Evolutionary conservation across 2,797 vertebrate species (phyloP), one percentile per base, ranked within the genome.

Genomic region (Pelochelys cantorii): DNA sequence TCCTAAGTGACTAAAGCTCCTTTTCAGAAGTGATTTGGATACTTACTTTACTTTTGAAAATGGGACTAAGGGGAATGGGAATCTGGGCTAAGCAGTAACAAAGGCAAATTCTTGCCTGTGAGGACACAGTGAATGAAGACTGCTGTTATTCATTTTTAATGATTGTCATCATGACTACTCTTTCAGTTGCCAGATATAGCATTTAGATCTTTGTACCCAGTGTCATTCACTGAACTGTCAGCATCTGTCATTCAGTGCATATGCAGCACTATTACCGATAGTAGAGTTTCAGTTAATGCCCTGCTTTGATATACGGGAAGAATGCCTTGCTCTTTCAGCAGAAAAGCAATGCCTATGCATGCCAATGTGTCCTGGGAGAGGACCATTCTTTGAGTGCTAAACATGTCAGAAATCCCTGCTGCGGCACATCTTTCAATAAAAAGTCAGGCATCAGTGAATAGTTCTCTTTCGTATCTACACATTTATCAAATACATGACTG

Each of bases 131-230:
- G 15, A 79, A 86, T 88, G 86, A 88, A 93, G 42, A 20, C n/a
- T 88, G 71, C 29, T 1, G 93, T 95, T 93, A 95, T 94, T 95
- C 77, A 90, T 95, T 92, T 95, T 94, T 96, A 94, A 92, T 94
- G 83, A 87, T 91, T 90, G 57, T 57, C 91, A 90, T 60, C 91
- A 92, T 94, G 83, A 87, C 90, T 84, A 95, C 65, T 77, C 55
- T 20, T 94, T 94, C 93, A 87, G 53, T 48, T 90, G 12, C 79
- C 0, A 1, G 55, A 65, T 34, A 17, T 65, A 89, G 87, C 81
- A 57, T 88, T 95, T 95, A 91, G 29, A 79, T 91, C 79, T 89
- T 92, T 90, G 52, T 79, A 90, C 77, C 48, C 0, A 0, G 18
- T 80, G 89, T 56, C 89, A 87, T 83, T 87, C 62, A 78, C 1